A percentile compares a stretch with the other conserved stretches of the same genome.
Conservation (phyloP, 2,888 invertebrate genomes). For the Drosophila lacicola region DNA sequence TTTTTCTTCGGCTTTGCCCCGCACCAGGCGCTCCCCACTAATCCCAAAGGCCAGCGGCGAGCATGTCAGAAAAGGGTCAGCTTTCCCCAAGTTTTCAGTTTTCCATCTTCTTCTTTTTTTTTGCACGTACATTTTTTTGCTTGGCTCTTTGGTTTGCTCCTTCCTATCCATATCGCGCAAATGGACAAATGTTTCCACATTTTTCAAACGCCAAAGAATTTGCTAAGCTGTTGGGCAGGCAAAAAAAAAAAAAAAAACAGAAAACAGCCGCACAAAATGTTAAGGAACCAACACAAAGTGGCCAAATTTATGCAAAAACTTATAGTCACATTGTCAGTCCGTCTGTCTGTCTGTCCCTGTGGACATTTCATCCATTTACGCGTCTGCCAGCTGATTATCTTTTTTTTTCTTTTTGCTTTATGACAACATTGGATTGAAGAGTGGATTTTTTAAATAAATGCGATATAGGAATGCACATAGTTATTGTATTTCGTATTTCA, state of each 20-base stretch:
- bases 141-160: conserved; percentile 28
- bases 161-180: conserved; percentile 37
- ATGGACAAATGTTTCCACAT: conserved; percentile 80
- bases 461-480: neutral
- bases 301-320: conserved; percentile 74
- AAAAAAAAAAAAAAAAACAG: conserved; percentile 16
- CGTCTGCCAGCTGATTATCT: conserved; percentile 47
- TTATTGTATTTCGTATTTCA: neutral
- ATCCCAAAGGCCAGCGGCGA: conserved; percentile 64
- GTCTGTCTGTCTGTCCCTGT: conserved; percentile 13
- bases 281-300: conserved; percentile 62
- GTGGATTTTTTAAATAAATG: neutral
- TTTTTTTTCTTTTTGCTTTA: conserved; percentile 14
- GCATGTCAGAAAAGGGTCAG: conserved; percentile 71
- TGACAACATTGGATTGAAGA: conserved; percentile 32
- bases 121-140: conserved; percentile 28
- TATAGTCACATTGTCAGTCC: conserved; percentile 51
- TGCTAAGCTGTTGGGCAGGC: conserved; percentile 51
- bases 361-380: conserved; percentile 45
- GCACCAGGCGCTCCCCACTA: conserved; percentile 34
- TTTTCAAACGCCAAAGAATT: conserved; percentile 68
- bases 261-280: conserved; percentile 3
- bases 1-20: conserved; percentile 61
- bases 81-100: conserved; percentile 58
- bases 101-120: conserved; percentile 29